Base-by-base conservation (phyloP, 2,797 vertebrate species). In the Silurus aristotelis region DNA sequence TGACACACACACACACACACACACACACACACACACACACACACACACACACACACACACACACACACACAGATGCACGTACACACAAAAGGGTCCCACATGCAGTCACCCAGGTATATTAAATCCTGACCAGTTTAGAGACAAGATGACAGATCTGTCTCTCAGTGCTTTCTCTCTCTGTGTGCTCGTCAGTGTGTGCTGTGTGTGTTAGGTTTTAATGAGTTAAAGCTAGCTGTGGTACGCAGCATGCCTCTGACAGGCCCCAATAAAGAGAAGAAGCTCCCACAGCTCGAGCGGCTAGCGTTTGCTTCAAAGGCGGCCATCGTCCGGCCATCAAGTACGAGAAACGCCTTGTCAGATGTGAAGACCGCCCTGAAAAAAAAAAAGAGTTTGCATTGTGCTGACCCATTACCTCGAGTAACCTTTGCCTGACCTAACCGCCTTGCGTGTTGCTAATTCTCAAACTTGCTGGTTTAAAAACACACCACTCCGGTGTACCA, bases 161-260 rank as follows among this genome's bases (percentile, higher is more conserved):
- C 83, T 52, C 89, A 91, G 93, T 89, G 91, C 89, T 80, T 64
- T 73, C 82, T 56, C 67, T 55, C 75, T 86, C 81, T 71, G 56
- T 80, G 56, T 80, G 66, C 67, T 85, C 90, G 90, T 92, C 92
- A 89, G 91, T 94, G 90, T 93, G 91, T 92, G 93, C 93, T 90
- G 90, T 91, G 88, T 90, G 87, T 88, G 90, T 63, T 83, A 80
- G 84, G 87, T 88, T 93, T 92, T 95, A 94, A 95, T 95, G 94
- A 95, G 93, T 93, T 89, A 52, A 90, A 90, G 91, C 94, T 91
- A 66, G 92, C 90, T 87, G 0, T 89, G 91, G 87, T 89, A 91
- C 93, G 90, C 93, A 93, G 93, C 91, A 92, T 92, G 95, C 93
- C 90, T 72, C 91, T 93, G 94, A 94, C 95, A 94, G 93, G 90